Evolutionary conservation across 2,113 vertebrate genomes (phyloP).

Genomic region (Onychostoma macrolepis): DNA sequence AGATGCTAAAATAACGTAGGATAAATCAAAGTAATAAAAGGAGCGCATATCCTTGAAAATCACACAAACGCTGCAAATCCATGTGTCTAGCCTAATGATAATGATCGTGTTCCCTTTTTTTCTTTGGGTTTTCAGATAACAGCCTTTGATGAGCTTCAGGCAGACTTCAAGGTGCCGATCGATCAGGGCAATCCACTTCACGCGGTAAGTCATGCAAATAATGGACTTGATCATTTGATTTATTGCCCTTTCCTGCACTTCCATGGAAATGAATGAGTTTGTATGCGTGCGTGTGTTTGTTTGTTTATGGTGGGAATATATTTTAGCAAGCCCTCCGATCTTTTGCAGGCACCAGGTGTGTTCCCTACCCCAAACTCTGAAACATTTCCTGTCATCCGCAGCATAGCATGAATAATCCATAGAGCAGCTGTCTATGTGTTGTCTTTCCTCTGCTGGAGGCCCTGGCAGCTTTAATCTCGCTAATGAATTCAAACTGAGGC

Average conservation of each 20-base stretch:
- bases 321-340: conserved; percentile 26
- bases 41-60: neutral
- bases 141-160: conserved; percentile 83
- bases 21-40: neutral
- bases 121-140: conserved; percentile 72
- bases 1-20: neutral
- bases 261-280: conserved; percentile 4
- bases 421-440: conserved; percentile 48
- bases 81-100: conserved; percentile 1
- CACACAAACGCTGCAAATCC: neutral
- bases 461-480: conserved; percentile 45
- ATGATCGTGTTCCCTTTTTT: neutral
- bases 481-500: conserved; percentile 5
- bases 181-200: conserved; percentile 83
- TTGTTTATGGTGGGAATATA: neutral
- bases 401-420: conserved; percentile 58
- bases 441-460: conserved; percentile 35
- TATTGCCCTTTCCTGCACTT: conserved; percentile 19
- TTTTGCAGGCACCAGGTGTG: conserved; percentile 34
- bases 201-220: conserved; percentile 70
- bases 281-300: neutral
- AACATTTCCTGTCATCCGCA: conserved; percentile 43
- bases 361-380: conserved; percentile 15
- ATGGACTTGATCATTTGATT: conserved; percentile 9
- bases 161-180: conserved; percentile 83